phyloP scores from a whole-genome alignment of 2,113 vertebrate genomes.

The Myocastor coypus region DNA sequence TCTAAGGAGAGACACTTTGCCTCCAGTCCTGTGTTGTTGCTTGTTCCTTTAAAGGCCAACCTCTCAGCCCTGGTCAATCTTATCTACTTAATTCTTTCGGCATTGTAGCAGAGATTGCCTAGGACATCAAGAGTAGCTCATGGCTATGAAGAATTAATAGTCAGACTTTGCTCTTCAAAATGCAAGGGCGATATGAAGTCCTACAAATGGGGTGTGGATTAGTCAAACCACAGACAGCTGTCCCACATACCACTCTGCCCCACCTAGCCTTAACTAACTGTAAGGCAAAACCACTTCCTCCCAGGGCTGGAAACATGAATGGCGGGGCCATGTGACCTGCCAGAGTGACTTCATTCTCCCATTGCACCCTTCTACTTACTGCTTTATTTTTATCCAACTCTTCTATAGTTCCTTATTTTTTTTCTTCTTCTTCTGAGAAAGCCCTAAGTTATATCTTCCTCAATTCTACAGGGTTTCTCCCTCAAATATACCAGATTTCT shows the following conservation, averaged over 20 bases:
- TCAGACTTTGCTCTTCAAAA: not conserved
- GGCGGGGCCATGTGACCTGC: not conserved
- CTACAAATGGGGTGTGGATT: not conserved
- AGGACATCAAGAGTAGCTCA: not conserved
- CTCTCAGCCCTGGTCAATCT: not conserved
- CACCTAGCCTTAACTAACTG: not conserved
- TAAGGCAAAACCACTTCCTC: constrained; percentile 42
- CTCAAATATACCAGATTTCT: not conserved
- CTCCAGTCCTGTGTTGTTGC: not conserved
- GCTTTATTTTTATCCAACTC: constrained; percentile 17
- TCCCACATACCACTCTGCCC: not conserved
- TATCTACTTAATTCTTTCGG: not conserved
- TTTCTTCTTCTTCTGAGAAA: constrained; percentile 15
- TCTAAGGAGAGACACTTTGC: not conserved
- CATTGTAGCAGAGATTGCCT: not conserved
- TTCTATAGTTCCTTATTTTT: not conserved
- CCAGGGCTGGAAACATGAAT: not conserved
- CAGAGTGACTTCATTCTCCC: not conserved
- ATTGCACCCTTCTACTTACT: not conserved
- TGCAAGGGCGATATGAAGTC: not conserved
- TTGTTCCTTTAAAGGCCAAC: not conserved
- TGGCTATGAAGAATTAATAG: accelerated
- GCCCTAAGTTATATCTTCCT: not conserved
- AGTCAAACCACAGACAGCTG: not conserved
- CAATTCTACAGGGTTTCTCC: not conserved